phyloP scores from a whole-genome alignment of 2,113 vertebrate genomes.

The Urocitellus parryii region DNA sequence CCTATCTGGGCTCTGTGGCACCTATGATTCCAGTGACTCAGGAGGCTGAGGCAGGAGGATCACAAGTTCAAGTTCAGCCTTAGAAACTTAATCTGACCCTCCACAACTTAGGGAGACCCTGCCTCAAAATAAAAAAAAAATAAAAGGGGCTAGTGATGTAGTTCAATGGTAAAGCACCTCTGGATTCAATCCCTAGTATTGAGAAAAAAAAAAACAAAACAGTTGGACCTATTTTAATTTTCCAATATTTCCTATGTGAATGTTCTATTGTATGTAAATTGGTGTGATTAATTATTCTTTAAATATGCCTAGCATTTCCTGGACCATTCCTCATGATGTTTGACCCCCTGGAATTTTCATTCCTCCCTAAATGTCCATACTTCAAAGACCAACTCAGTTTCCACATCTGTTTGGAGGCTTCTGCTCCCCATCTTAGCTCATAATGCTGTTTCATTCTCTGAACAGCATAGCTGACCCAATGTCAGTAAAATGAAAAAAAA shows the following conservation, averaged over 20 bases:
- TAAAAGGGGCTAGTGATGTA: background rate
- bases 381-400: constrained; percentile 5
- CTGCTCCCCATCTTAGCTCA: background rate
- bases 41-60: background rate
- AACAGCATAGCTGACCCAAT: background rate
- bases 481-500: background rate
- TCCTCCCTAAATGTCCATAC: background rate
- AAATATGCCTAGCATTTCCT: background rate
- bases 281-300: background rate
- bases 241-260: background rate
- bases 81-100: background rate
- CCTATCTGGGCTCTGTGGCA: too few species aligned
- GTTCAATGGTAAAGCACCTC: background rate
- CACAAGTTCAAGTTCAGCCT: background rate
- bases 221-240: background rate
- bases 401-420: background rate
- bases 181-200: background rate
- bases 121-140: background rate
- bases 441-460: background rate
- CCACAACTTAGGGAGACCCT: background rate
- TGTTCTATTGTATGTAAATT: background rate
- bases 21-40: background rate
- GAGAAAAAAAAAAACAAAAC: too few species aligned
- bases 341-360: constrained; percentile 16
- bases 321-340: background rate